Base-by-base conservation (phyloP, 2,113 vertebrate genomes). In the Nematolebias whitei region DNA sequence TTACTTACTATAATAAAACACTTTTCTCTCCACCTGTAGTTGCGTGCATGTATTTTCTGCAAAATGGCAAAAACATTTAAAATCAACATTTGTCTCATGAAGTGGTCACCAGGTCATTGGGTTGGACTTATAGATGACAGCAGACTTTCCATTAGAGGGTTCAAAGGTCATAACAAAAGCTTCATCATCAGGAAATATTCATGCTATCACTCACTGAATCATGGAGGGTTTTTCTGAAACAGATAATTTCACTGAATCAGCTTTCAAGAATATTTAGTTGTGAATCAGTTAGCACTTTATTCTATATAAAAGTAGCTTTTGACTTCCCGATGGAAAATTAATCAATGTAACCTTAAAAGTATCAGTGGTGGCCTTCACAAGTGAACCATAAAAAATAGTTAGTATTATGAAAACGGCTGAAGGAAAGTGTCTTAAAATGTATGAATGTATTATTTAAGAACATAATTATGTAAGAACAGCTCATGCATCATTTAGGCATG, bases 231-330 rank as follows among this genome's bases (percentile, higher is more conserved):
- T 22, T n/a, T 23, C 19, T 64, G 24, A 24, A 54, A 40, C 19
- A 49, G 19, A 72, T 45, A 23, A 45, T 66, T 70, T 43, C 29
- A 70, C 9, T 29, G 19, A 79, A 52, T 43, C 54, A 56, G 22
- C 48, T 58, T 50, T 54, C 65, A 61, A 38, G 18, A 35, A 35
- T 29, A 59, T 60, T 24, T 75, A 64, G 60, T 68, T 75, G 38
- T 24, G 35, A 50, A 58, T 62, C 62, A 63, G 19, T 56, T 38
- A 39, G 35, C 15, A 55, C 23, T 50, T 64, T 63, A 11, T 58
- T 60, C 45, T 43, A 38, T 35, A 49, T 57, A 40, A 26, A 51
- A 63, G 8, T 55, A 41, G 41, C 41, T 54, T 54, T 35, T 19
- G 20, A 38, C n/a, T 5, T 39, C 22, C 50, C 32, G 50, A 18